These are phyloP conservation scores for Epizoanthus scotinus DNA, from an alignment of 92 coral and sea anemone species.

Conservation along the genomic window DNA sequence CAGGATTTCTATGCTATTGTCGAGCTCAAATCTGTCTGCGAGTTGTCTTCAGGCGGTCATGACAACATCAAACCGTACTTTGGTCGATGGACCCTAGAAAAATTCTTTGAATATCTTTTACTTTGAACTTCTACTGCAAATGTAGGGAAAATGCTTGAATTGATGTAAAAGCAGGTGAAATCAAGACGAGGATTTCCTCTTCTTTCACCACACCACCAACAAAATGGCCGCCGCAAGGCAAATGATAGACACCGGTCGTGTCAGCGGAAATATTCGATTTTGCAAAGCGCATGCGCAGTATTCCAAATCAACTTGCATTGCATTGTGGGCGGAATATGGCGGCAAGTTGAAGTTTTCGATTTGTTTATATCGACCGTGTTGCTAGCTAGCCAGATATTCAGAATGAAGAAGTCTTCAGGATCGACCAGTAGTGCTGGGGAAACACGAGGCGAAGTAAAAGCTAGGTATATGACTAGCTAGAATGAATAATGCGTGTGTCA, in stretches of 20 bases:
- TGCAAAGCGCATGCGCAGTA: conserved; percentile 7
- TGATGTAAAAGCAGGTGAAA: neutral
- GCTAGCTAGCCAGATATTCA: neutral
- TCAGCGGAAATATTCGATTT: neutral
- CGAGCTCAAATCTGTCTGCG: too few species aligned
- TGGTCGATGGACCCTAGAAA: neutral
- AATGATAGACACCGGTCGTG: neutral
- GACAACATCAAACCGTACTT: neutral
- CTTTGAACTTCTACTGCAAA: neutral
- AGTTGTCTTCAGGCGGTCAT: neutral
- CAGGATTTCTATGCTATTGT: too few species aligned
- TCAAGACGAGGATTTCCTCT: neutral
- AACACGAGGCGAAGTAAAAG: conserved; percentile 73
- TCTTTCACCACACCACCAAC: neutral
- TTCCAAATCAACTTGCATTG: neutral
- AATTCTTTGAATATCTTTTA: neutral
- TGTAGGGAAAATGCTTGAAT: neutral
- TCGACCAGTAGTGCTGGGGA: conserved; percentile 66
- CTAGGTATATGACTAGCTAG: conserved; percentile 51
- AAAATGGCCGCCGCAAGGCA: conserved; percentile 22
- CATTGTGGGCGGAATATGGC: conserved; percentile 23
- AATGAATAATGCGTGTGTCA: too few species aligned
- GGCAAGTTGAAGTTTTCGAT: conserved; percentile 2
- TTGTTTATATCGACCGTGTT: neutral
- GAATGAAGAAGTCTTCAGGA: conserved; percentile 58